phyloP scores from a whole-genome alignment of 2,113 vertebrate genomes.

The Nestor notabilis region DNA sequence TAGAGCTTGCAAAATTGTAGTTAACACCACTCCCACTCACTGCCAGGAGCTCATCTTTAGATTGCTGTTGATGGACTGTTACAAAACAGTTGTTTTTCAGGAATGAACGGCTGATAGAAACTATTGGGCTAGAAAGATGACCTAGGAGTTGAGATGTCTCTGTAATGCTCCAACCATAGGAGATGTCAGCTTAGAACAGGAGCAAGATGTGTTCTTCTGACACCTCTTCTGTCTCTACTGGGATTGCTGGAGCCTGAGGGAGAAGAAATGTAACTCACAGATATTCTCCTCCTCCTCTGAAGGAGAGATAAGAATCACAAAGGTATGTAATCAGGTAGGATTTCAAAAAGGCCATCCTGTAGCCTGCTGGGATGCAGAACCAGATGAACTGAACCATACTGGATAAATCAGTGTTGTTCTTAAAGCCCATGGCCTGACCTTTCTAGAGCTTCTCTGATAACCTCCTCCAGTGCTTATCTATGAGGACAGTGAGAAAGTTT shows the following conservation, averaged over 20 bases:
- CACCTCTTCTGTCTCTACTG: neutral
- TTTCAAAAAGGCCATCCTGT: neutral
- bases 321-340: neutral
- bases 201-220: neutral
- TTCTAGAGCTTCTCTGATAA: neutral
- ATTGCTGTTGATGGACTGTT: neutral
- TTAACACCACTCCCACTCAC: neutral
- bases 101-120: neutral
- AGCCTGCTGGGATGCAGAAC: neutral
- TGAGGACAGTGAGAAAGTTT: conserved; percentile 33
- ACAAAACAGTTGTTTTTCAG: neutral
- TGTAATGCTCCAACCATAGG: neutral
- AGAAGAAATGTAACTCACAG: neutral
- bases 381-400: neutral
- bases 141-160: neutral
- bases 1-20: neutral
- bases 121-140: neutral
- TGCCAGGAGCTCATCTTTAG: neutral
- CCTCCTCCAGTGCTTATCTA: neutral
- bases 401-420: neutral
- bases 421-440: neutral
- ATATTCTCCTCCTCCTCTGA: neutral
- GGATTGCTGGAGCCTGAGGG: neutral
- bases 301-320: neutral
- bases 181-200: neutral